phyloP scores from a whole-genome alignment of 2,113 vertebrate species.

The Oryctolagus cuniculus region DNA sequence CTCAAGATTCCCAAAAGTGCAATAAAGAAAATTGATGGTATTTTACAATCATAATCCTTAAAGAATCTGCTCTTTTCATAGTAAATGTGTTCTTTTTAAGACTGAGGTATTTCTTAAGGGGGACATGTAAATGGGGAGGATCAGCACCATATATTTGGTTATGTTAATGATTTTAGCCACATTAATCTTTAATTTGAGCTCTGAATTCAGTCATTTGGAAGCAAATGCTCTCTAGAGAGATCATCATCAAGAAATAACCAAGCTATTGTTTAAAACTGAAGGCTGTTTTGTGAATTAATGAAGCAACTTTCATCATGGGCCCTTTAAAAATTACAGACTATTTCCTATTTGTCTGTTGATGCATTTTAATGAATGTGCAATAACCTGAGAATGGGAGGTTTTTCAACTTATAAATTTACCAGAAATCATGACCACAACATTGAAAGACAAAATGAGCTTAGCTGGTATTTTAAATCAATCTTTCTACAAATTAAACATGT shows the following conservation, averaged over 20 bases:
- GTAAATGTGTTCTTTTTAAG: conserved; percentile 25
- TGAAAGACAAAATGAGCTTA: background rate
- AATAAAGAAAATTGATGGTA: background rate
- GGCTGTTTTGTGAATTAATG: conserved; percentile 64
- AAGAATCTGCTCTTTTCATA: background rate
- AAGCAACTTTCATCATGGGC: conserved; percentile 38
- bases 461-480: background rate
- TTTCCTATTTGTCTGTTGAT: conserved; percentile 53
- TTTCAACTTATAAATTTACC: conserved; percentile 13
- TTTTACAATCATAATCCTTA: background rate
- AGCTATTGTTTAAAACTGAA: conserved; percentile 62
- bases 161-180: conserved; percentile 48
- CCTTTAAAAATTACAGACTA: conserved; percentile 2
- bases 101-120: background rate
- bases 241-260: conserved; percentile 54
- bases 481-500: conserved; percentile 5
- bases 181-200: conserved; percentile 64
- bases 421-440: conserved; percentile 30
- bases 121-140: background rate
- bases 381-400: background rate
- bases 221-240: conserved; percentile 62
- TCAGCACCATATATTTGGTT: background rate
- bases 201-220: conserved; percentile 71
- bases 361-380: background rate
- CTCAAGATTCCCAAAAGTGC: background rate